Evolutionary conservation across 2,113 vertebrate genomes (phyloP), one percentile per base, ranked within the genome.

Genomic region (Bubo blakistoni): DNA sequence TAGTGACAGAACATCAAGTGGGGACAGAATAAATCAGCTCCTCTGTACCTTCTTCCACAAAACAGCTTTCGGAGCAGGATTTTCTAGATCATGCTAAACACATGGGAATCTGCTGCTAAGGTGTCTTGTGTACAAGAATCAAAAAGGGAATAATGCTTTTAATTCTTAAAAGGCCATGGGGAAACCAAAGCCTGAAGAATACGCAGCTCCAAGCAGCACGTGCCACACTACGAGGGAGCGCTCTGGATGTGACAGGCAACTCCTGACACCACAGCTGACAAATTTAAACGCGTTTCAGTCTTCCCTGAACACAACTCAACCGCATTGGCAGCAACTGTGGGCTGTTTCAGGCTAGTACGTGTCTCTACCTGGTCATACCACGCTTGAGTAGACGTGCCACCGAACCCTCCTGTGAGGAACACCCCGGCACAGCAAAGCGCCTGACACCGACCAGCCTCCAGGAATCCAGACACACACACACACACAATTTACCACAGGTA

Each of bases 391-490:
- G 34, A 29, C 7, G 18, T 46, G 40, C 70, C 52, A 59, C 54
- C 38, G 1, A 67, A 76, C 49, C 36, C 8, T 51, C 44, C 65
- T 10, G 18, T 7, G 25, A 63, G 18, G 49, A 71, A 27, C 21
- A 55, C 19, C 46, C 8, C 2, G 5, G n/a, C 13, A 36, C 20
- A 66, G 18, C 7, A 11, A 7, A 47, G 4, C 2, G 2, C 49
- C 51, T 25, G 25, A 58, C n/a, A 47, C 14, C 20, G 4, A 34
- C 27, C 52, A 11, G 72, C 67, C 69, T 74, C 55, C 36, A 16
- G 27, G 24, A 70, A 51, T 11, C 46, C 66, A 49, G 54, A 20
- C 4, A 10, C 9, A 4, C 8, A 4, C 25, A 42, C 40, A 42
- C 25, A 11, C 6, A n/a, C 6, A 5, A 19, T 30, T 77, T 38